A percentile compares a stretch with the other conserved stretches of the same genome.
Conservation (phyloP, 2,797 vertebrate species). For the Nasua narica region DNA sequence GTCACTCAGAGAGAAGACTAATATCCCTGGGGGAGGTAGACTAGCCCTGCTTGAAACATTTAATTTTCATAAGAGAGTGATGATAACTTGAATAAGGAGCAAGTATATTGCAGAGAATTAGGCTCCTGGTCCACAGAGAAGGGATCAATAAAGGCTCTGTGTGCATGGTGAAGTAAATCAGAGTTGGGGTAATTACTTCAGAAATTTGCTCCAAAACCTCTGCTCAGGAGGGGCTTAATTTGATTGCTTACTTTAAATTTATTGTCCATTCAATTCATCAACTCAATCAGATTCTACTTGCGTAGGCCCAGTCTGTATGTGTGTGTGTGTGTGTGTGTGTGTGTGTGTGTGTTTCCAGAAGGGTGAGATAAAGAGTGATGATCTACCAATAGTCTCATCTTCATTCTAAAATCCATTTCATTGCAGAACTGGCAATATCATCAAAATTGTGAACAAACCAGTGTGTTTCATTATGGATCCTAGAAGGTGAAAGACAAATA, state of each 20-base stretch:
- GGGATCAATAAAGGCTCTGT: neutral
- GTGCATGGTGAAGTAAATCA: neutral
- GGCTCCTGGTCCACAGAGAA: neutral
- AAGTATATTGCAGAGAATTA: neutral
- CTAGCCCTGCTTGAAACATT: neutral
- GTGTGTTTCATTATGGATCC: neutral
- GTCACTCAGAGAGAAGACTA: neutral
- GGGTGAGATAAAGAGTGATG: neutral
- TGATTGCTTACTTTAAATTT: neutral
- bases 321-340: neutral
- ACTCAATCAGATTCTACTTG: neutral
- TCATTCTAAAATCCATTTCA: conserved; percentile 19
- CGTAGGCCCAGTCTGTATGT: rapidly evolving
- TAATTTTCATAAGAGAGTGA: conserved; percentile 11
- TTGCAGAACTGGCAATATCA: neutral
- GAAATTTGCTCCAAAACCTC: neutral
- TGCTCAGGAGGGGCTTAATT: neutral
- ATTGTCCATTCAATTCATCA: neutral
- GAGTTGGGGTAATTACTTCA: neutral
- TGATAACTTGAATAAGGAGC: neutral
- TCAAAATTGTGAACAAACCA: neutral
- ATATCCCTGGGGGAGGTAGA: neutral
- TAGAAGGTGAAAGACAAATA: neutral
- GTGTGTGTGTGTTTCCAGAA: neutral
- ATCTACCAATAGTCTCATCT: neutral